Conservation (phyloP, 2,797 vertebrate genomes). For the Periophthalmus magnuspinnatus region DNA sequence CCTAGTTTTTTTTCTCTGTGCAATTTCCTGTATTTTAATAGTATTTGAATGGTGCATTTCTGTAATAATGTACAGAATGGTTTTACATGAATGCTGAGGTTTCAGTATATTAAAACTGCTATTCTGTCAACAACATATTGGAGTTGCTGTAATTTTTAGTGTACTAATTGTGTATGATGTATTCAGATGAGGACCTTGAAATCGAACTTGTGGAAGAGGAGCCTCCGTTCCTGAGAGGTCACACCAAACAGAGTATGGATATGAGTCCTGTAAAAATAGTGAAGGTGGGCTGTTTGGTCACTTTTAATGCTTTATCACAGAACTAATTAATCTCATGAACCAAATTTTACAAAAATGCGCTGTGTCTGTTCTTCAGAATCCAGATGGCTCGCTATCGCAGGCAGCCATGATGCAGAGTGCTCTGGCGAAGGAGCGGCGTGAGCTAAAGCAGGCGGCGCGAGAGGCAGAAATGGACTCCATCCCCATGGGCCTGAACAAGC, state of each 20-base stretch:
- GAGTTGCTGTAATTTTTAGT: background rate
- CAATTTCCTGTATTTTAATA: background rate
- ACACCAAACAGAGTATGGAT: conserved; percentile 98
- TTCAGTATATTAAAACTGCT: background rate
- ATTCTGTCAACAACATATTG: background rate
- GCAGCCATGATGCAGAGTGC: conserved; percentile 99
- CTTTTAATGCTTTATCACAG: background rate
- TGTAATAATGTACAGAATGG: background rate
- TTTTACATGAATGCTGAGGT: background rate
- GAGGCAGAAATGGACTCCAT: conserved; percentile 99
- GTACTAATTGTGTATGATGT: background rate
- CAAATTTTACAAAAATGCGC: background rate
- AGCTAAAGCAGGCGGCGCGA: conserved; percentile 94
- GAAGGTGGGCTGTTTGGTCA: conserved; percentile 77
- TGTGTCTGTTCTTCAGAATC: conserved; percentile 79
- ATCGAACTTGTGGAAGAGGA: conserved; percentile 98
- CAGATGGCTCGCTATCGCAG: conserved; percentile 95
- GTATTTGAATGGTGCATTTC: background rate
- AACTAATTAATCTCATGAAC: background rate
- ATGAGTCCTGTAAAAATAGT: conserved; percentile 99
- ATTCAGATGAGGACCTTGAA: conserved; percentile 94
- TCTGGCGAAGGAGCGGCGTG: conserved; percentile 92
- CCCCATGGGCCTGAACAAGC: conserved; percentile 97
- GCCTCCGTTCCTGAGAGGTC: conserved; percentile 93
- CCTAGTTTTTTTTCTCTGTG: background rate